A percentile compares a stretch with the other conserved stretches of the same genome.
phyloP scores from a whole-genome alignment of 2,113 vertebrate species.

The Gadus macrocephalus region DNA sequence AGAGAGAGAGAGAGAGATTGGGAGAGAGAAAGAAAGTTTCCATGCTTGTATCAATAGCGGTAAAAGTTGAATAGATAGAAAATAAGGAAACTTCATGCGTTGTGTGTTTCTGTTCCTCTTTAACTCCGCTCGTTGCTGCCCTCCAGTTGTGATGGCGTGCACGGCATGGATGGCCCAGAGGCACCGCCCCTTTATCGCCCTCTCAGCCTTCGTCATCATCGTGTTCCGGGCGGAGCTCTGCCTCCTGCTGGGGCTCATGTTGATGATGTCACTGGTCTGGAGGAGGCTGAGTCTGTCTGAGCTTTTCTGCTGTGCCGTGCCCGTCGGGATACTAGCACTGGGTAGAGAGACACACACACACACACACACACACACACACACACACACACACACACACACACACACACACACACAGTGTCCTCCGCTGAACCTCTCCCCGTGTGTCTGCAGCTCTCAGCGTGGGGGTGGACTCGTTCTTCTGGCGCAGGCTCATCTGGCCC shows the following conservation, averaged over 20 bases:
- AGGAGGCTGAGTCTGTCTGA: slow-evolving; percentile 70
- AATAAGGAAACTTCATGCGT: not conserved
- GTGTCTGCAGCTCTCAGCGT: slow-evolving; percentile 79
- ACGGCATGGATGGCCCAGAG: slow-evolving; percentile 85
- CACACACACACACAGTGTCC: too few species aligned
- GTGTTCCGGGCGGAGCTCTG: slow-evolving; percentile 89
- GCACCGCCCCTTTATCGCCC: slow-evolving; percentile 77
- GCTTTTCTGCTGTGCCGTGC: slow-evolving; percentile 75
- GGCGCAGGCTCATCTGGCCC: slow-evolving; percentile 86
- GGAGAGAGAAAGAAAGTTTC: too few species aligned
- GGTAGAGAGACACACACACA: slow-evolving; percentile 68
- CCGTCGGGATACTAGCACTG: slow-evolving; percentile 81
- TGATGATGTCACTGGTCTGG: slow-evolving; percentile 76
- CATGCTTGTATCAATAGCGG: too few species aligned
- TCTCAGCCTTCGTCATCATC: slow-evolving; percentile 86
- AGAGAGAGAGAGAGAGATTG: too few species aligned
- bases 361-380: not conserved
- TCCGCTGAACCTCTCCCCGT: slow-evolving; percentile 12
- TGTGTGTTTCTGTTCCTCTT: not conserved
- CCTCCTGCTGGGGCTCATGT: slow-evolving; percentile 84
- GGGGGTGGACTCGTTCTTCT: slow-evolving; percentile 86
- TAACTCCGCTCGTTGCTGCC: not conserved
- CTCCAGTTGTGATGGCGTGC: slow-evolving; percentile 82
- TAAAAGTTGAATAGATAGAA: too few species aligned
- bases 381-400: not conserved